Conservation (phyloP, 2,888 invertebrate species). For the Coelinius sp. region DNA sequence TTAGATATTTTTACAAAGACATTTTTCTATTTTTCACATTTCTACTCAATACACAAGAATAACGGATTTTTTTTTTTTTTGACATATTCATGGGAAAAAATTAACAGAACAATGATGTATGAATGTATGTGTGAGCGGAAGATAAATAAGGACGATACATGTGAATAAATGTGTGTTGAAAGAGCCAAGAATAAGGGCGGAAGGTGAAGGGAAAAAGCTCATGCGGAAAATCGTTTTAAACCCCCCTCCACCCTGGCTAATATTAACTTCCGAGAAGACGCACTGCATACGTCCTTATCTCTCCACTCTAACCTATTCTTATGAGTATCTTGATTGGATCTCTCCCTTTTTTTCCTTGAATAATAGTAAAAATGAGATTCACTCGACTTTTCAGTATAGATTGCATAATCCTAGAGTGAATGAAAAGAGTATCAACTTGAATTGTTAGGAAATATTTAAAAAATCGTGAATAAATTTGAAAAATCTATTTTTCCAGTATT, state of each 20-base stretch:
- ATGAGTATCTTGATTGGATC: conserved; percentile 15
- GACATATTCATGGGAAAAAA: background rate
- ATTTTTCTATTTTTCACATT: background rate
- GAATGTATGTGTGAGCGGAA: conserved; percentile 15
- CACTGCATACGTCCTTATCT: conserved; percentile 39
- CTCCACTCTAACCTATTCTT: conserved; percentile 28
- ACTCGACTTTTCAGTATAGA: background rate
- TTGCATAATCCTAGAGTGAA: no score
- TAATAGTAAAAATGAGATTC: background rate
- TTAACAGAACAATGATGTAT: background rate
- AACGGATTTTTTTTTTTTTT: background rate
- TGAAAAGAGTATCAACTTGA: no score
- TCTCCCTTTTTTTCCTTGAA: background rate
- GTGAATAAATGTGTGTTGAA: conserved; percentile 31
- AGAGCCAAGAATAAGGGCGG: conserved; percentile 28
- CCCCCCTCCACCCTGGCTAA: conserved; percentile 61
- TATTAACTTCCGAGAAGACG: conserved; percentile 59
- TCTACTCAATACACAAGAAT: background rate
- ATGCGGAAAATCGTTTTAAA: conserved; percentile 64
- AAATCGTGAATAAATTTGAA: no score
- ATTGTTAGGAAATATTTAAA: no score
- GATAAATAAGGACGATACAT: conserved; percentile 3
- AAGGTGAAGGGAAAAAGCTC: conserved; percentile 51
- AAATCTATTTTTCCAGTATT: no score
- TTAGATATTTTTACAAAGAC: background rate